Conservation (phyloP, 2,888 invertebrate genomes). For the Leptinotarsa rubiginosa region DNA sequence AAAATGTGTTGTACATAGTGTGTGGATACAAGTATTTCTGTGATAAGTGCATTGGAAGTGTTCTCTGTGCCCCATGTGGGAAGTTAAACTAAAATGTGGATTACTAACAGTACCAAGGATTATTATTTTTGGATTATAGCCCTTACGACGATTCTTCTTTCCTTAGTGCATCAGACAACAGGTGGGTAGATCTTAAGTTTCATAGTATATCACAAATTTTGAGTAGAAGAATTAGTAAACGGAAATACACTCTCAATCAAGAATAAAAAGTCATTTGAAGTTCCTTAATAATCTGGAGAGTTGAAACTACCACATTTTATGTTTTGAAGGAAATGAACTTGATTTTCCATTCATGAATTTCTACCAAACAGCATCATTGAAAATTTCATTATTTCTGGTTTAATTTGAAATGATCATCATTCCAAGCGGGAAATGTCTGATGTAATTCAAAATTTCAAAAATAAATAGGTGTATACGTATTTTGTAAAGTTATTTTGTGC, state of each 20-base stretch:
- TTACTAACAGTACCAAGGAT: constrained; percentile 75
- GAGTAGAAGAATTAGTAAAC: background rate
- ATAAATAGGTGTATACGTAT: too few species aligned
- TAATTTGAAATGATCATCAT: too few species aligned
- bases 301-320: too few species aligned
- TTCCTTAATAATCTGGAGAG: too few species aligned
- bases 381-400: too few species aligned
- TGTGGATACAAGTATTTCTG: constrained; percentile 62
- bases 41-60: constrained; percentile 65
- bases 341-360: too few species aligned
- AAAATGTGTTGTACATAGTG: constrained; percentile 59
- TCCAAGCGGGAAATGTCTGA: too few species aligned
- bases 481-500: too few species aligned
- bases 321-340: too few species aligned
- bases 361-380: too few species aligned
- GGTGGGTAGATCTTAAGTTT: constrained; percentile 65
- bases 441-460: too few species aligned
- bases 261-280: too few species aligned
- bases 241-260: background rate
- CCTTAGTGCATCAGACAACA: constrained; percentile 70
- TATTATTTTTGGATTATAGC: constrained; percentile 74
- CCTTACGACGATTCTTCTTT: constrained; percentile 68
- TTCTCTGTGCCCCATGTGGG: constrained; percentile 65
- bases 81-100: constrained; percentile 72
- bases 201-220: constrained; percentile 14